Conservation (phyloP, 2,797 vertebrate genomes). For the Notolabrus celidotus region DNA sequence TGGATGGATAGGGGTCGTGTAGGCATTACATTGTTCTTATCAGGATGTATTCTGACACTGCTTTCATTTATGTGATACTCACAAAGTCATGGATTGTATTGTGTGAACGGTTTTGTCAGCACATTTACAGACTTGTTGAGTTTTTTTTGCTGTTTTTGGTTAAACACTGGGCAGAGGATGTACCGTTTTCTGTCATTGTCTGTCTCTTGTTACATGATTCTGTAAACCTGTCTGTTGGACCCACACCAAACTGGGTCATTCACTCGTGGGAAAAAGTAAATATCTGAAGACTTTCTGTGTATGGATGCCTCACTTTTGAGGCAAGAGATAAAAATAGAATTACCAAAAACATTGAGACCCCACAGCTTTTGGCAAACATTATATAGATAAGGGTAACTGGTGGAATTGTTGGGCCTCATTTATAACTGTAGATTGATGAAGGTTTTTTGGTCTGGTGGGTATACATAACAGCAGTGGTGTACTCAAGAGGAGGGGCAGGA, state of each 20-base stretch:
- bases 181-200: background rate
- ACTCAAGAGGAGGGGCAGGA: too few relatives aligned
- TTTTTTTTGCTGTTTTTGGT: slow-evolving; percentile 36
- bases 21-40: slow-evolving; percentile 47
- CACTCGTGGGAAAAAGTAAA: background rate
- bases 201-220: background rate
- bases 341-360: background rate
- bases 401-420: background rate
- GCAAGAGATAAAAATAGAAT: background rate
- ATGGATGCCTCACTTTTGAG: background rate
- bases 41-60: slow-evolving; percentile 45
- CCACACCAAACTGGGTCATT: background rate
- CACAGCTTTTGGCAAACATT: background rate
- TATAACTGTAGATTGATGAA: background rate
- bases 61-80: slow-evolving; percentile 54
- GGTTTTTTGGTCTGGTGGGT: background rate
- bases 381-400: background rate
- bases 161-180: too few relatives aligned
- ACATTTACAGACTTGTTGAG: slow-evolving; percentile 20
- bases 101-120: slow-evolving; percentile 37
- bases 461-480: background rate
- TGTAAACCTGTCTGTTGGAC: background rate
- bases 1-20: slow-evolving; percentile 31
- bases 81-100: slow-evolving; percentile 23
- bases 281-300: background rate